phyloP scores from a whole-genome alignment of 2,888 invertebrate genomes.

The Parascotia fuliginaria region DNA sequence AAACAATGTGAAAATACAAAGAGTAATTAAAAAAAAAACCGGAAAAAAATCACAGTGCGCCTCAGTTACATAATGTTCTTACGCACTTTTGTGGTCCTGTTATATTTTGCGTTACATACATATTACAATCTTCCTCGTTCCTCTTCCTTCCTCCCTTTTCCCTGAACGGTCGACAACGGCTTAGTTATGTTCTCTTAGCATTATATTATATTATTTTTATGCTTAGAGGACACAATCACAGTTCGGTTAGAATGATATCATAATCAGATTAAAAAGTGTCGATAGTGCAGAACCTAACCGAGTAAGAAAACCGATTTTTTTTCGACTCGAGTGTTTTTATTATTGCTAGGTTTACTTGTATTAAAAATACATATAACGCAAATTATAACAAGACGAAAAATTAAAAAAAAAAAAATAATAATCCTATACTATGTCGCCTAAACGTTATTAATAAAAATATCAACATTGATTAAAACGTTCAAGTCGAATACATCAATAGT shows the following conservation, averaged over 20 bases:
- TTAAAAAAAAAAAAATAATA: conserved; percentile 5
- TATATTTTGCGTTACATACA: neutral
- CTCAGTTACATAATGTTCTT: neutral
- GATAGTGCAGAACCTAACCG: no score
- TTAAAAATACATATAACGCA: neutral
- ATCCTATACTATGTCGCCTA: conserved; percentile 13
- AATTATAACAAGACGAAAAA: neutral
- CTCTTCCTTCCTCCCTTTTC: no score
- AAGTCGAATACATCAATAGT: conserved; percentile 1
- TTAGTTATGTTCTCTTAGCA: no score
- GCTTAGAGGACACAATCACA: no score
- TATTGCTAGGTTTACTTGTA: no score
- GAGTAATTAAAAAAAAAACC: neutral
- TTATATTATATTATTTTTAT: no score
- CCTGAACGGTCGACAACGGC: no score
- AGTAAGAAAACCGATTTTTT: no score
- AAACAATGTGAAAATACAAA: neutral
- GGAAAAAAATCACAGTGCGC: neutral
- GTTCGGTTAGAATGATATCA: no score
- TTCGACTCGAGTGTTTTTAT: no score
- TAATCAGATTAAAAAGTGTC: no score
- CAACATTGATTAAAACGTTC: conserved; percentile 10
- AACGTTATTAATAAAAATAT: conserved; percentile 14
- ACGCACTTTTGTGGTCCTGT: neutral
- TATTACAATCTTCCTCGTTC: no score